Base-by-base conservation (phyloP, 2,888 invertebrate species). In the Cynaeus angustus region DNA sequence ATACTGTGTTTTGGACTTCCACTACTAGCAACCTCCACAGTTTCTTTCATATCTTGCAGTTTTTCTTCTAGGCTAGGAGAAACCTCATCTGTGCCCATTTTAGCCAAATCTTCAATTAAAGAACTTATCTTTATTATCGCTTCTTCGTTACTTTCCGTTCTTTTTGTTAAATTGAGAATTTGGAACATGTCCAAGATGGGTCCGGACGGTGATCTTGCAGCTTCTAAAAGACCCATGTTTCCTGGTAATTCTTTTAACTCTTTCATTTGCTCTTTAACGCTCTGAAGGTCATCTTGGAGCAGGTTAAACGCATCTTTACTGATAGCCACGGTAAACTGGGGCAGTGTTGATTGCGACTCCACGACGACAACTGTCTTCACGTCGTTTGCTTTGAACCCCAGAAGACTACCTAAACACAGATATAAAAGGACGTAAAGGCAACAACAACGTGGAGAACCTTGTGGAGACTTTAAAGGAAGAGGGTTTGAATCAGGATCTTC, bases 101-200 rank as follows among this genome's bases (percentile, higher is more conserved):
- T 82, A 9, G 88, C 88, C 9, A 90, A 77, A 72, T 90, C 89
- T 79, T 90, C 88, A 4, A 91, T 83, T 72, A 91, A 84, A 0
- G 88, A 87, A 55, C 89, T 88, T n/a, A 91, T 81, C 80, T 91
- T 91, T 12, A 85, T 83, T 53, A 92, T 87, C 13, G 88, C 89
- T 37, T 85, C 83, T 78, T 92, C 92, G 3, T 88, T 87, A 0
- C 90, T 90, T 50, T 91, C 91, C 68, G 92, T 80, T 33, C 92
- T 86, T 72, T 91, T 91, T 0, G 88, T 87, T 0, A 91, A 85
- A 73, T 88, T 90, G 64, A 91, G 82, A 12, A 88, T 86, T 71
- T 90, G 90, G 88, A 91, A 91, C 88, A 91, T 89, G 67, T 91
- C 91, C 9, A 88, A 85, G 0, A 89, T 83, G 0, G 88, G 86